Percentiles rank a stretch among this genome's conserved stretches.
phyloP scores from a whole-genome alignment of 2,797 vertebrate species.

The Neopelma chrysocephalum region DNA sequence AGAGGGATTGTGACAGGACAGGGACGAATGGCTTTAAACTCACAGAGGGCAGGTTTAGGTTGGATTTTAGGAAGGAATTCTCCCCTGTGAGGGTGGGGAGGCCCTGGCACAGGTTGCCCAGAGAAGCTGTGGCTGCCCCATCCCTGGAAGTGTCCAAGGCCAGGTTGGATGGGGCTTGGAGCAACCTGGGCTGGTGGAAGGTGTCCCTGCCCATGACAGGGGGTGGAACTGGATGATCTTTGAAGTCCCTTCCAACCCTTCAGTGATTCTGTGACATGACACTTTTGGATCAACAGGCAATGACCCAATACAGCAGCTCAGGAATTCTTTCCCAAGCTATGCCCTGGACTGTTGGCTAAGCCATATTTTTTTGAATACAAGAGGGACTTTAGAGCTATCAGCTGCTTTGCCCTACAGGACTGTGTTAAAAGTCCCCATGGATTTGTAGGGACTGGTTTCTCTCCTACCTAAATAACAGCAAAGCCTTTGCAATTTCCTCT shows the following conservation, averaged over 20 bases:
- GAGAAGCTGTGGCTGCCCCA: no score
- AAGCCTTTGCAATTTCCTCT: not conserved
- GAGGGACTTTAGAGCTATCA: fast-evolving
- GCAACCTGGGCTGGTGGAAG: not conserved
- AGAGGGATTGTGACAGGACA: not conserved
- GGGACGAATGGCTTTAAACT: not conserved
- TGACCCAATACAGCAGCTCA: not conserved
- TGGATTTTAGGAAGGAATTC: not conserved
- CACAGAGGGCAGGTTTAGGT: not conserved
- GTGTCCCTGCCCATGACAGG: not conserved
- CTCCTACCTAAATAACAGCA: not conserved
- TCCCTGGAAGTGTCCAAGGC: not conserved
- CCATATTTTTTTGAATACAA: no score
- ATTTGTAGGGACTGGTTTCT: not conserved
- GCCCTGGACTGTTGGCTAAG: no score
- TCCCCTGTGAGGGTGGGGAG: not conserved
- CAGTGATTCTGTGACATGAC: no score
- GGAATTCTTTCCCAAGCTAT: not conserved
- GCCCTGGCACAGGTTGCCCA: no score
- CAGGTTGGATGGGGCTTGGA: not conserved
- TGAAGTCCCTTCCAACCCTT: no score
- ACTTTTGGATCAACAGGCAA: not conserved
- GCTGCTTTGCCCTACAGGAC: not conserved
- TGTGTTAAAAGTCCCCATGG: not conserved
- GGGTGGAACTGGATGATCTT: no score